Evolutionary conservation across 2,113 vertebrate species (phyloP), one percentile per base, ranked within the genome.

Genomic region (Anas platyrhynchos): DNA sequence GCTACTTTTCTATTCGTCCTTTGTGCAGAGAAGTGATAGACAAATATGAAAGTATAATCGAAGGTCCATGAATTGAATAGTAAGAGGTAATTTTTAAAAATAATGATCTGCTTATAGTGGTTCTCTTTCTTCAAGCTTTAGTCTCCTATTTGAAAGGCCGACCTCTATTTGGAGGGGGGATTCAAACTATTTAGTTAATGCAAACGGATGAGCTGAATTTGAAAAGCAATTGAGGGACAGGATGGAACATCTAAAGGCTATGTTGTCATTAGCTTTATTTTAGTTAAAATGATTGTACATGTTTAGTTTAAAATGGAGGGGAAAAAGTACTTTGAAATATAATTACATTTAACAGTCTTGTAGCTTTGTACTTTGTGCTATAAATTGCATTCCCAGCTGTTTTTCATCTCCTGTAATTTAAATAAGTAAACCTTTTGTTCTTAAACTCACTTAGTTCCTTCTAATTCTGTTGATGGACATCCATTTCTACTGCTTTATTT

Each of bases 381-480:
- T 85, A 97, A 98, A 98, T 97, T 94, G 94, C 4, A 4, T 97
- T 97, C 92, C 97, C 97, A 98, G 98, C 96, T 98, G 97, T 95
- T 98, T 98, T 96, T 97, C 97, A 97, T 98, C 97, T 97, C 97
- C 96, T 96, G 96, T 97, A 96, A 98, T 98, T 98, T 98, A 98
- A 98, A 98, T 98, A 97, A 98, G 97, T 96, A 97, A 98, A 98
- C 96, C 98, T 97, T 98, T 98, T 98, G 98, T 98, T 98, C 97
- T 97, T 97, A 97, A 98, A 98, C 96, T 97, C 97, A 98, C 96
- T 98, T 97, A 97, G 97, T 96, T 97, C 96, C 95, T 98, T 97
- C 97, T 98, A 97, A 98, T 98, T 98, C 97, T 98, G 96, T 94
- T 98, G 98, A 98, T 98, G 98, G 98, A 98, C 98, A 97, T 98